Evolutionary conservation across 2,797 vertebrate species (phyloP).

Genomic region (Cottoperca gobio): DNA sequence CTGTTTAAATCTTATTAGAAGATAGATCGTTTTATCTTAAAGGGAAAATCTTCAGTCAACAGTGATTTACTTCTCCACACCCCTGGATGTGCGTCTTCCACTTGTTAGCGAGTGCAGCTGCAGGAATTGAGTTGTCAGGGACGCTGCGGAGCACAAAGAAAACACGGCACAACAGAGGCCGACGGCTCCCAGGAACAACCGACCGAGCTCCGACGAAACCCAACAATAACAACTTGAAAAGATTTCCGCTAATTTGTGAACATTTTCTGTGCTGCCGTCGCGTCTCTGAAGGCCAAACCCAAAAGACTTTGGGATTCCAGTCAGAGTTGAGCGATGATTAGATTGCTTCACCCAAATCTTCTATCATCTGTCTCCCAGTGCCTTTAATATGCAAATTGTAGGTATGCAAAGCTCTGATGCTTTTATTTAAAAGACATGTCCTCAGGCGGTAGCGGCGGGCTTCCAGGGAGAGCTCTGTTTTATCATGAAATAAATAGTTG

Average conservation of each 20-base stretch:
- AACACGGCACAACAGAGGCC: constrained; percentile 10
- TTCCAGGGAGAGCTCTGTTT: constrained; percentile 91
- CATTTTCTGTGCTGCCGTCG: constrained; percentile 57
- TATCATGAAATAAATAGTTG: constrained; percentile 95
- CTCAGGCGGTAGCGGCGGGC: constrained; percentile 89
- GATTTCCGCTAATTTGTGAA: constrained; percentile 66
- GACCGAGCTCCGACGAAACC: constrained; percentile 30
- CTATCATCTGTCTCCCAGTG: constrained; percentile 72
- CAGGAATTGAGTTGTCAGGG: constrained; percentile 58
- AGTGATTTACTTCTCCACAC: background rate
- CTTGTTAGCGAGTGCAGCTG: background rate
- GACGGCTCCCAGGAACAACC: constrained; percentile 31
- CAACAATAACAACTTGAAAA: constrained; percentile 72
- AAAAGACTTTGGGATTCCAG: constrained; percentile 82
- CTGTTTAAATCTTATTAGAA: background rate
- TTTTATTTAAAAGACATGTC: constrained; percentile 97
- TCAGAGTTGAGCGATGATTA: constrained; percentile 84
- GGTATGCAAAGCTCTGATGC: constrained; percentile 93
- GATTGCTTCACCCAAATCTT: constrained; percentile 83
- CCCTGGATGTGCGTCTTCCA: background rate
- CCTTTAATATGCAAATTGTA: constrained; percentile 94
- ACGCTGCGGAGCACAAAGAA: constrained; percentile 19
- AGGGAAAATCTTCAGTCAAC: background rate
- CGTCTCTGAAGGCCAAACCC: constrained; percentile 71
- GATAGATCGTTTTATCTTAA: background rate